Conservation (phyloP, 2,113 vertebrate species). For the Cnemophilus loriae region DNA sequence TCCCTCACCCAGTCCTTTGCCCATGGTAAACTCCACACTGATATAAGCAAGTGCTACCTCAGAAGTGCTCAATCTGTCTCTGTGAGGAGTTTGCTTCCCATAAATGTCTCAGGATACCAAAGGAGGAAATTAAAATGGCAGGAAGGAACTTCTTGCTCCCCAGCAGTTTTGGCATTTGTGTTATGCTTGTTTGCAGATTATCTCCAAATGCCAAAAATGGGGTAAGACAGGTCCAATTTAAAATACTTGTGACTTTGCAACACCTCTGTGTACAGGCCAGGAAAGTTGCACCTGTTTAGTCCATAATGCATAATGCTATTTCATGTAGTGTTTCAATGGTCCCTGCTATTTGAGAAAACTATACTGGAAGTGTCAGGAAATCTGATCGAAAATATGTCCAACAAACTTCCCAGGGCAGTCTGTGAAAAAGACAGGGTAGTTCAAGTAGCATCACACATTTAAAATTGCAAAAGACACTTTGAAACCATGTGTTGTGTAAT, state of each 20-base stretch:
- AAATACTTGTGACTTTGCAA: neutral
- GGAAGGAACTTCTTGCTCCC: neutral
- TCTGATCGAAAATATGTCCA: neutral
- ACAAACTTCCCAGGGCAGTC: neutral
- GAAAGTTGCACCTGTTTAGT: neutral
- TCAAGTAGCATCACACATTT: slow-evolving; percentile 42
- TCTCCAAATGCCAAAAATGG: neutral
- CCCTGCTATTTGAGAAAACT: neutral
- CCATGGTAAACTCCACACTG: neutral
- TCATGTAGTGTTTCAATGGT: neutral
- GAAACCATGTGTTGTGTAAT: slow-evolving; percentile 53
- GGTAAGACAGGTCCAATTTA: neutral
- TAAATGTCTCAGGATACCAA: neutral
- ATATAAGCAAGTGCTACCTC: neutral
- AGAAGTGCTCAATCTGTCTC: neutral
- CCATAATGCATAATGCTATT: neutral
- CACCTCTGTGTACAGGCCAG: neutral
- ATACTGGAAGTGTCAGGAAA: neutral
- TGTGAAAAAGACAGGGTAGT: slow-evolving; percentile 2
- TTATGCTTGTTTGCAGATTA: neutral
- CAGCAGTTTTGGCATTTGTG: neutral
- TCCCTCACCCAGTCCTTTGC: neutral
- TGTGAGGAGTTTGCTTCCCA: neutral
- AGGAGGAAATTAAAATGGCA: neutral
- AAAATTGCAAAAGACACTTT: slow-evolving; percentile 45